Evolutionary conservation across 1,140 invertebrate genomes (phyloP).

Genomic region (Drosophila punjabiensis): DNA sequence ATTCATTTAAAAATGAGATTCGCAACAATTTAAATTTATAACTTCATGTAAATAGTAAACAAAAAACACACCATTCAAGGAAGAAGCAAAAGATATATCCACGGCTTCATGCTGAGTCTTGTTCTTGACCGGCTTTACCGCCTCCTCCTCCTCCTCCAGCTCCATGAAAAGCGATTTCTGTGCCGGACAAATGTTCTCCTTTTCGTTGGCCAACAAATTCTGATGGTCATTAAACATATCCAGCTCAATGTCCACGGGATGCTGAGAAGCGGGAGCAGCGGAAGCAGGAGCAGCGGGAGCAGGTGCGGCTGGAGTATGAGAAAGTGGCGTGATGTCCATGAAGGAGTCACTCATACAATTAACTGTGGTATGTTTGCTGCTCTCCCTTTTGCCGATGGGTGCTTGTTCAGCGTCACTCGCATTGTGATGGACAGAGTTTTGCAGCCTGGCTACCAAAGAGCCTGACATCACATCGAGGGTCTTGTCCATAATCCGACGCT

Average conservation of each 20-base stretch:
- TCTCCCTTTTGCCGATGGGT: background rate
- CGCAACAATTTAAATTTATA: too few species aligned
- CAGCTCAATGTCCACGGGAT: background rate
- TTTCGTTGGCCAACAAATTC: background rate
- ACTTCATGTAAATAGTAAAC: too few species aligned
- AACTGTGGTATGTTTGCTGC: background rate
- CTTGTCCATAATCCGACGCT: slow-evolving; percentile 36
- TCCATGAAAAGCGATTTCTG: slow-evolving; percentile 20
- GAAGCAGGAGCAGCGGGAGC: background rate
- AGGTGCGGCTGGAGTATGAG: background rate
- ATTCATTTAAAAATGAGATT: background rate
- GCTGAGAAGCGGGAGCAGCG: background rate
- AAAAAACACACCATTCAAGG: slow-evolving; percentile 13
- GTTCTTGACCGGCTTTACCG: background rate
- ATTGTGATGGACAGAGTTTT: background rate
- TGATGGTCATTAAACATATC: background rate
- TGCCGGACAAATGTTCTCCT: slow-evolving; percentile 4
- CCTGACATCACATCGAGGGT: slow-evolving; percentile 59
- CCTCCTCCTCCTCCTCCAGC: background rate
- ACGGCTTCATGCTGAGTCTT: background rate
- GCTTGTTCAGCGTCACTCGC: background rate
- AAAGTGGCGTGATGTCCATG: slow-evolving; percentile 44
- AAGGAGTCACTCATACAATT: slow-evolving; percentile 23
- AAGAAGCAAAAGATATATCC: slow-evolving; percentile 6
- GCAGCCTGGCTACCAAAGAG: slow-evolving; percentile 8